These are phyloP conservation scores for Macrophya annulata DNA, from an alignment of 2,888 invertebrate species.

Conservation along the genomic window DNA sequence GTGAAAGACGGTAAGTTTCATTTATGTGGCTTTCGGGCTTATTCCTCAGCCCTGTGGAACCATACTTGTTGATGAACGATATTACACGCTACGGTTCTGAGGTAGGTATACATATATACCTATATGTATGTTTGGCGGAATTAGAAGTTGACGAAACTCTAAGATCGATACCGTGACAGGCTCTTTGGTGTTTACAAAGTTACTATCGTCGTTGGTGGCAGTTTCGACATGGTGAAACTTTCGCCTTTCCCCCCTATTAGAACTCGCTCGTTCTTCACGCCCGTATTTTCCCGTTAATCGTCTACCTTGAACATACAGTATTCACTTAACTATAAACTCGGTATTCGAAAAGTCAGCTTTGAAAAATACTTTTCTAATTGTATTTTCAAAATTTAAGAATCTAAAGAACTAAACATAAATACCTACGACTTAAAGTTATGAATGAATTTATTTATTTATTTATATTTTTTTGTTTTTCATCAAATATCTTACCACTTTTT, in stretches of 20 bases:
- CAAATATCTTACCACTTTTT: background rate
- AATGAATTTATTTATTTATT: too few species aligned
- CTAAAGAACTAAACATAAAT: background rate
- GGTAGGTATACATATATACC: too few species aligned
- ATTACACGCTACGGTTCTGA: background rate
- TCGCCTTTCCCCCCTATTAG: conserved; percentile 32
- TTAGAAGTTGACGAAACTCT: conserved; percentile 51
- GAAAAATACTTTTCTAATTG: background rate
- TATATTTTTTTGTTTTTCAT: background rate
- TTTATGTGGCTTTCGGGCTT: background rate
- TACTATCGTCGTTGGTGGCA: conserved; percentile 44
- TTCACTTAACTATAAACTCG: conserved; percentile 34
- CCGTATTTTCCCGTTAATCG: conserved; percentile 36
- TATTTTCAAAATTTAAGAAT: background rate
- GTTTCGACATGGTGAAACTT: conserved; percentile 49
- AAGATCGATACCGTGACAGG: conserved; percentile 53
- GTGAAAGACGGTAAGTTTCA: background rate
- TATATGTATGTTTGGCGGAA: conserved; percentile 17
- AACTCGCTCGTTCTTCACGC: conserved; percentile 41
- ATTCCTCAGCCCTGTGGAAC: background rate
- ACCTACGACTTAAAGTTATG: background rate
- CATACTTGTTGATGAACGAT: conserved; percentile 10
- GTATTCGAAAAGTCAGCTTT: background rate
- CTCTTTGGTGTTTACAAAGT: conserved; percentile 53
- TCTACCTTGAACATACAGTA: background rate